Evolutionary conservation across 1,140 invertebrate genomes (phyloP).

Genomic region (Pogonomyrmex californicus): DNA sequence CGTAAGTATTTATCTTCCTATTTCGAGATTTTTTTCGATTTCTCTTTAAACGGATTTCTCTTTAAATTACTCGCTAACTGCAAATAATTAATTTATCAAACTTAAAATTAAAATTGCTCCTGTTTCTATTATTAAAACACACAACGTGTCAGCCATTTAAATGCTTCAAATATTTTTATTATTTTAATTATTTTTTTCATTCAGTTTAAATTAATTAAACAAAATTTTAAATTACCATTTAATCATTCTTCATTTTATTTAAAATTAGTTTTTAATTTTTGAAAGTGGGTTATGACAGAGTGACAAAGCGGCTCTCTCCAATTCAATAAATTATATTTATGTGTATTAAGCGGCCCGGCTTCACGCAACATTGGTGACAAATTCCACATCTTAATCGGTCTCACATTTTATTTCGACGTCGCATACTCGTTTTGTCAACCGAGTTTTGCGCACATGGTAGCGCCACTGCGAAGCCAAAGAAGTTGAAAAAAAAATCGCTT

Average conservation of each 20-base stretch:
- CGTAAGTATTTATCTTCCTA: background rate
- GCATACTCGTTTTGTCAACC: background rate
- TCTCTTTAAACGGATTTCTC: background rate
- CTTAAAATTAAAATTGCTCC: background rate
- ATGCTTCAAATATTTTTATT: background rate
- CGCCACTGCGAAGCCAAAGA: background rate
- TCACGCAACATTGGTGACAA: slow-evolving; percentile 26
- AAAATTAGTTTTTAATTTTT: background rate
- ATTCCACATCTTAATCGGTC: slow-evolving; percentile 17
- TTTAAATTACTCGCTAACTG: background rate
- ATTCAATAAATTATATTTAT: background rate
- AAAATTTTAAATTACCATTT: background rate
- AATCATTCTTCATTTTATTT: background rate
- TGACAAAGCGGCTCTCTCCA: background rate
- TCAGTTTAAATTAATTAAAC: background rate
- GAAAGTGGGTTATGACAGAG: background rate
- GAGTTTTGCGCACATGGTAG: background rate
- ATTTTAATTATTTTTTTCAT: background rate
- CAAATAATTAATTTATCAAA: slow-evolving; percentile 20
- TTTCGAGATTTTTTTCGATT: background rate
- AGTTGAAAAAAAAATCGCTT: slow-evolving; percentile 39
- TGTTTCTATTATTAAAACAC: slow-evolving; percentile 10
- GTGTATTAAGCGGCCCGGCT: background rate
- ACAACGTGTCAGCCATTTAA: background rate
- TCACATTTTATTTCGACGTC: background rate